Conservation (phyloP, 1,140 invertebrate genomes). For the Procambarus clarkii region DNA sequence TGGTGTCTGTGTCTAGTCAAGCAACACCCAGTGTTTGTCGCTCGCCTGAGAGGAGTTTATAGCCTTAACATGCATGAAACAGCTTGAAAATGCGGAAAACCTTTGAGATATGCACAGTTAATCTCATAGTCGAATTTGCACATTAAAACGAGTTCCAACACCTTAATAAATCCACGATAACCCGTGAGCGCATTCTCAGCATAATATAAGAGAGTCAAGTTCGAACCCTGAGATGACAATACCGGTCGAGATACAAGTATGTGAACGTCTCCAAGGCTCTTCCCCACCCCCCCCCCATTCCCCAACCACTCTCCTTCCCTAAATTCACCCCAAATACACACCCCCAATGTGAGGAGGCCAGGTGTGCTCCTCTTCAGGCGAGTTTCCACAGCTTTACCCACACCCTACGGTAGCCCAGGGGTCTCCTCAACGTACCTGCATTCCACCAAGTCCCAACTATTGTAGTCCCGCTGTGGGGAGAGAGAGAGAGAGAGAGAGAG, state of each 20-base stretch:
- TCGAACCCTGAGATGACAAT: not conserved
- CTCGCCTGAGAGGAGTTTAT: conserved; percentile 22
- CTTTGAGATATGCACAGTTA: too few species aligned
- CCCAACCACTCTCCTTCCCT: too few species aligned
- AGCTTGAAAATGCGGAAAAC: too few species aligned
- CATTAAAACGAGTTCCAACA: too few species aligned
- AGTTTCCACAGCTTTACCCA: conserved; percentile 40
- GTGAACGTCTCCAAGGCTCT: too few species aligned
- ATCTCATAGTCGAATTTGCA: too few species aligned
- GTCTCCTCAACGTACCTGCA: conserved; percentile 65
- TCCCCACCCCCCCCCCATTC: too few species aligned
- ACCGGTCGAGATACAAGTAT: conserved; percentile 13
- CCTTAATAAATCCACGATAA: too few species aligned
- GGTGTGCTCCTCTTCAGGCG: not conserved
- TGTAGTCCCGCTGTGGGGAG: conserved; percentile 33
- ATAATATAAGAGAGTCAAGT: conserved; percentile 6
- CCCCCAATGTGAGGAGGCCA: not conserved
- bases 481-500: too few species aligned
- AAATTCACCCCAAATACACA: too few species aligned
- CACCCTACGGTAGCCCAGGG: conserved; percentile 17
- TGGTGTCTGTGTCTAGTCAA: conserved; percentile 49
- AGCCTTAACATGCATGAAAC: not conserved
- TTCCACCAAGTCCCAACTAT: conserved; percentile 55
- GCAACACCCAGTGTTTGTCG: conserved; percentile 37
- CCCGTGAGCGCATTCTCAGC: not conserved